Evolutionary conservation across 2,113 vertebrate species (phyloP).

Genomic region (Pseudorectes ferrugineus): DNA sequence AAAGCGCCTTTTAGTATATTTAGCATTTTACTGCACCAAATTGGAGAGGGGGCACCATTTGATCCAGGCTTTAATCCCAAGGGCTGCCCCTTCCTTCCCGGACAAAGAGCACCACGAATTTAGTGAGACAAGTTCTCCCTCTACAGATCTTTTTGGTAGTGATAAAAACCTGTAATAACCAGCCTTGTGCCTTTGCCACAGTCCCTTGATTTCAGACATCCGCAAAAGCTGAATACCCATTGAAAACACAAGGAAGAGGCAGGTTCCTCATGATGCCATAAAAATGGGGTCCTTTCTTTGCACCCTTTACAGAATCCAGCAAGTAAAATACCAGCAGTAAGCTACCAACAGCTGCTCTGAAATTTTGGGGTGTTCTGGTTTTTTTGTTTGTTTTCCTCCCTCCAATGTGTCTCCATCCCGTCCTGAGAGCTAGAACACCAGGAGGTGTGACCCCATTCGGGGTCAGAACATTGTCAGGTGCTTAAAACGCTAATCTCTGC

Average conservation of each 20-base stretch:
- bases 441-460: neutral
- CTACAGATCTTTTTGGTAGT: neutral
- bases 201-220: neutral
- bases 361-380: rapidly evolving
- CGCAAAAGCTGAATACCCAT: neutral
- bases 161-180: neutral
- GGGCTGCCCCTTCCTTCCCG: neutral
- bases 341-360: neutral
- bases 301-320: neutral
- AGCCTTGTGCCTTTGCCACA: neutral
- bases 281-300: rapidly evolving
- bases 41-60: neutral
- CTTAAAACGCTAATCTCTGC: neutral
- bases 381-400: neutral
- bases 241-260: neutral
- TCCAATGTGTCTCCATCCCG: rapidly evolving
- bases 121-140: neutral
- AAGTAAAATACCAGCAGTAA: neutral
- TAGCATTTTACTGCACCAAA: neutral
- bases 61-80: neutral
- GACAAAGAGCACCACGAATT: neutral
- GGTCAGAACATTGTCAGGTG: neutral
- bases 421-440: neutral
- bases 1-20: neutral
- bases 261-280: neutral